Conservation (phyloP, 2,113 vertebrate genomes). For the Myanophis thanlyinensis region DNA sequence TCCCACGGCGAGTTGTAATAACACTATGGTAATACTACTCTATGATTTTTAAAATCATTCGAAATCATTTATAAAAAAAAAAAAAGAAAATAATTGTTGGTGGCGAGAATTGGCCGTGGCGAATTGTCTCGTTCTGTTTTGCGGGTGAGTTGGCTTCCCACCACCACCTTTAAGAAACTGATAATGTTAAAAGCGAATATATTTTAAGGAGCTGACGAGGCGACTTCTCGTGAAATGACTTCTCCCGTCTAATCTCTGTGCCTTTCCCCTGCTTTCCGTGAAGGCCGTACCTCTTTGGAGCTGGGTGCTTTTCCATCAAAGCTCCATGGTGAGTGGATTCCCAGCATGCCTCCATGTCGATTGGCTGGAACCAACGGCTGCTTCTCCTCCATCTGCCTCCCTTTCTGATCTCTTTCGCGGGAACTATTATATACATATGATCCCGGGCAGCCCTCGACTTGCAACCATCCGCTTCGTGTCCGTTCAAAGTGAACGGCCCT, state of each 20-base stretch:
- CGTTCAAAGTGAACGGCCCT: not conserved
- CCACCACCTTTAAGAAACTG: not conserved
- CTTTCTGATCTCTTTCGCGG: not conserved
- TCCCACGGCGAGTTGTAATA: no score
- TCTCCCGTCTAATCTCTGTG: conserved; percentile 93
- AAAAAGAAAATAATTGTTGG: not conserved
- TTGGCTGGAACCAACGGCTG: conserved; percentile 62
- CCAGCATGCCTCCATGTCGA: conserved; percentile 82
- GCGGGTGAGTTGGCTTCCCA: not conserved
- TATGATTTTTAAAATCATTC: no score
- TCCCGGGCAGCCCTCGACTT: not conserved
- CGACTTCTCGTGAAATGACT: conserved; percentile 78
- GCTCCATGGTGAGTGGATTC: conserved; percentile 99
- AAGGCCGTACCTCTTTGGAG: conserved; percentile 99
- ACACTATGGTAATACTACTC: no score
- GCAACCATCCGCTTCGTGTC: not conserved
- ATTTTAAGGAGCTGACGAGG: conserved; percentile 52
- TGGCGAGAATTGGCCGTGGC: not conserved
- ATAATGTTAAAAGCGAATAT: not conserved
- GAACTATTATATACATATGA: not conserved
- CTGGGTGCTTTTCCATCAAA: conserved; percentile 99
- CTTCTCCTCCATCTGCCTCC: not conserved
- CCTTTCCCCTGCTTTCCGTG: conserved; percentile 80
- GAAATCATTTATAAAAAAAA: no score
- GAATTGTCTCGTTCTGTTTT: not conserved